Base-by-base conservation (phyloP, 2,888 invertebrate species). In the Meliscaeva auricollis region DNA sequence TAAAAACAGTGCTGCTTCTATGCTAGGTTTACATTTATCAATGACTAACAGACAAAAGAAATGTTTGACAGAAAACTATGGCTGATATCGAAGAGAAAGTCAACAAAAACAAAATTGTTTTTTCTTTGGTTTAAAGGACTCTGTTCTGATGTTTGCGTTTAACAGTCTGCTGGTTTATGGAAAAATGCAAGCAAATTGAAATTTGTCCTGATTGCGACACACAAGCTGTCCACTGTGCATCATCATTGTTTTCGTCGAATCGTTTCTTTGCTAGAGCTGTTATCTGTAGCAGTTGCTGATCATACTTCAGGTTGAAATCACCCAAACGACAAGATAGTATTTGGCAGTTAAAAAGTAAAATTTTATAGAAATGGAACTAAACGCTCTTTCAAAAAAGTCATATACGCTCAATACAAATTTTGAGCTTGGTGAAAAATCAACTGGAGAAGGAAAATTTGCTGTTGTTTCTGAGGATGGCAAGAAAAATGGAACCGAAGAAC, bases 351-450 rank as follows among this genome's bases (percentile, higher is more conserved):
- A 52, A 44, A 54, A 56, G 2, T 3, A 4, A 56, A 88, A 89
- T 50, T 89, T 90, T 90, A 89, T 89, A 81, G 90, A 89, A 88
- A 91, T 91, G 48, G 91, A 91, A 87, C 87, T 91, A 78, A 89
- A 89, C 35, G 88, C 88, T 76, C 88, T 91, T 80, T 89, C 90
- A 77, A 90, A 90, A 88, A 91, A 91, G 78, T 91, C 91, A 2
- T 91, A 91, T 60, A 91, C 91, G 2, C 87, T 91, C 38, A 91
- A 91, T 89, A 90, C 91, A 73, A 90, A 89, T 5, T 91, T 88
- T 79, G 90, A 91, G 77, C 56, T 80, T 32, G 87, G 78, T 8
- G 87, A 88, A 15, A 87, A 79, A 68, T 80, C 69, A 78, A 69
- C 72, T 26, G 64, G 17, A 68, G 78, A 46, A 76, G 68, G 26